Evolutionary conservation across 2,113 vertebrate species (phyloP).

Genomic region (Acrocephalus arundinaceus): DNA sequence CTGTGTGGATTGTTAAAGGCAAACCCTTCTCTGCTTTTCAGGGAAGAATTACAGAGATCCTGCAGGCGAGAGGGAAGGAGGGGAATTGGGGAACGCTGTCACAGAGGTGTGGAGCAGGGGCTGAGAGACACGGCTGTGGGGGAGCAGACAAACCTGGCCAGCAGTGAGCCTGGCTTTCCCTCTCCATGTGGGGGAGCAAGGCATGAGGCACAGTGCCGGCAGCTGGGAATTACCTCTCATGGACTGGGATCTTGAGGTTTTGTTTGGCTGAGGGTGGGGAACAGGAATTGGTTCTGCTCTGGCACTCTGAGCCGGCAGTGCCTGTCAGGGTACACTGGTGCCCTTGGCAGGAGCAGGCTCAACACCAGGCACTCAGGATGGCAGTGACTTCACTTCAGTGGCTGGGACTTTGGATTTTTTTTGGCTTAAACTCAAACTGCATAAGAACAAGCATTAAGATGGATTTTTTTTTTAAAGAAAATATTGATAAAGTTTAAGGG

Average conservation of each 20-base stretch:
- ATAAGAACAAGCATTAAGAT: neutral
- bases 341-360: neutral
- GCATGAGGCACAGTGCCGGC: accelerated
- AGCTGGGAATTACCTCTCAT: accelerated
- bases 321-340: accelerated
- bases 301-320: accelerated
- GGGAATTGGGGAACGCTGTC: accelerated
- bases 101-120: accelerated
- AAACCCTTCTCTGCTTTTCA: neutral
- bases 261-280: neutral
- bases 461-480: too few relatives aligned
- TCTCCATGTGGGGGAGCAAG: accelerated
- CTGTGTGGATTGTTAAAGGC: neutral
- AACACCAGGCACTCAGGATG: accelerated
- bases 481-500: neutral
- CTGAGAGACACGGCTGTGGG: accelerated
- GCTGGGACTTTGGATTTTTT: neutral
- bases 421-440: neutral
- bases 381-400: neutral
- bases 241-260: neutral
- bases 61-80: accelerated
- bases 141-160: too few relatives aligned
- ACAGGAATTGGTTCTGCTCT: accelerated
- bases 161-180: neutral
- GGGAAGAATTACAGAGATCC: neutral